A percentile compares a stretch with the other conserved stretches of the same genome.
Evolutionary conservation across 2,888 invertebrate species (phyloP).

Genomic region (Argynnis bischoffii): DNA sequence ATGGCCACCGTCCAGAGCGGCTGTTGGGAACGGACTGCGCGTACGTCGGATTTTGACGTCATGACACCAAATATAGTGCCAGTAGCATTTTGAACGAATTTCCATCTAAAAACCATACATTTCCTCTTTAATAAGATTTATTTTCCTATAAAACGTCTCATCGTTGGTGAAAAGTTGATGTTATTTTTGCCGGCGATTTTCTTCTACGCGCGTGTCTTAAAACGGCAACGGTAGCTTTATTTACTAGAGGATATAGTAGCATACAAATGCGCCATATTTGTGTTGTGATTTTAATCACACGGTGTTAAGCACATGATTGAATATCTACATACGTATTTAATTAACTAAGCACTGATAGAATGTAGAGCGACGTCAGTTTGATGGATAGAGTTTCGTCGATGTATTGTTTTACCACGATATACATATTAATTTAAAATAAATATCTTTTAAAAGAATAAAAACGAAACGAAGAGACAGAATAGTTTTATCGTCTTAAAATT

Average conservation of each 20-base stretch:
- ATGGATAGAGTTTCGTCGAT: no score
- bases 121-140: slow-evolving; percentile 41
- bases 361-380: no score
- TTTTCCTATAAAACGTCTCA: slow-evolving; percentile 48
- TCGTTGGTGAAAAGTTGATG: slow-evolving; percentile 64
- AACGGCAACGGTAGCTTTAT: slow-evolving; percentile 73
- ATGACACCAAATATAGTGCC: slow-evolving; percentile 70
- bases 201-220: slow-evolving; percentile 74
- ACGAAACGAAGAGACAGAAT: no score
- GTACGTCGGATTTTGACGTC: slow-evolving; percentile 64
- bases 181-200: slow-evolving; percentile 78
- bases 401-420: no score
- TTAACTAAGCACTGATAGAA: background rate
- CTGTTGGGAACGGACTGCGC: slow-evolving; percentile 71
- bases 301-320: slow-evolving; percentile 14
- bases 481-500: no score
- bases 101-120: slow-evolving; percentile 38
- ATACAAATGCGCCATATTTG: slow-evolving; percentile 30
- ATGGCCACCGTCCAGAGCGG: slow-evolving; percentile 62
- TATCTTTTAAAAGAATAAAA: no score
- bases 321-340: background rate
- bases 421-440: no score
- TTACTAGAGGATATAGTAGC: slow-evolving; percentile 48
- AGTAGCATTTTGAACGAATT: slow-evolving; percentile 47
- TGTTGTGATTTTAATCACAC: slow-evolving; percentile 14